A percentile compares a stretch with the other conserved stretches of the same genome.
phyloP scores from a whole-genome alignment of 2,113 vertebrate species.

The Poeciliopsis occidentalis region DNA sequence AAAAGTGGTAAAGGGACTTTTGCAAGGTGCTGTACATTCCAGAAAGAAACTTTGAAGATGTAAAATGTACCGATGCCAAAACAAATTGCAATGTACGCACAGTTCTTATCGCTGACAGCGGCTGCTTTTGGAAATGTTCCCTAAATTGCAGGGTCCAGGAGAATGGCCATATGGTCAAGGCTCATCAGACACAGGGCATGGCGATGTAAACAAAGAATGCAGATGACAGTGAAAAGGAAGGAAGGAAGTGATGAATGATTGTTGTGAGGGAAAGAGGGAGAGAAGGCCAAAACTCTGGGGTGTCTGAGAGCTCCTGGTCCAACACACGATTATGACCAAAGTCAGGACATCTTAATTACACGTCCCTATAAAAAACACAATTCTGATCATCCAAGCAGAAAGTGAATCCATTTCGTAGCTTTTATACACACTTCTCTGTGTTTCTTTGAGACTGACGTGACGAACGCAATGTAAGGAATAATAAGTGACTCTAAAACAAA shows the following conservation, averaged over 20 bases:
- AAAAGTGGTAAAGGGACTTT: background rate
- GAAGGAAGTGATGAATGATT: conserved; percentile 9
- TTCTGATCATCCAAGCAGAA: background rate
- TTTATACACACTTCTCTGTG: background rate
- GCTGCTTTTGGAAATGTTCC: conserved; percentile 66
- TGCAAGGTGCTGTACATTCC: background rate
- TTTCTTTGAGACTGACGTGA: background rate
- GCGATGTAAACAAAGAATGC: conserved; percentile 69
- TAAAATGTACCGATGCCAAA: background rate
- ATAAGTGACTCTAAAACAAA: background rate
- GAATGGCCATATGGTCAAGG: conserved; percentile 75
- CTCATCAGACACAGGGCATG: conserved; percentile 71
- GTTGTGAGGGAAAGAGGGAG: conserved; percentile 52
- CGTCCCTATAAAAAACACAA: background rate
- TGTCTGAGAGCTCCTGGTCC: conserved; percentile 43
- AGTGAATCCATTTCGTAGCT: background rate
- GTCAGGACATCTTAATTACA: conserved; percentile 31
- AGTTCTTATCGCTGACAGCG: background rate
- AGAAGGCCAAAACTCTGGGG: conserved; percentile 43
- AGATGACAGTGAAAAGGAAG: conserved; percentile 57
- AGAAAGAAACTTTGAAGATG: conserved; percentile 7
- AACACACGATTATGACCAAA: conserved; percentile 30
- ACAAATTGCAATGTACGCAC: background rate
- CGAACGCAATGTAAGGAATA: background rate
- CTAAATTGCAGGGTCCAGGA: conserved; percentile 63